Evolutionary conservation across 1,140 invertebrate species (phyloP).

Genomic region (Parasteatoda tepidariorum): DNA sequence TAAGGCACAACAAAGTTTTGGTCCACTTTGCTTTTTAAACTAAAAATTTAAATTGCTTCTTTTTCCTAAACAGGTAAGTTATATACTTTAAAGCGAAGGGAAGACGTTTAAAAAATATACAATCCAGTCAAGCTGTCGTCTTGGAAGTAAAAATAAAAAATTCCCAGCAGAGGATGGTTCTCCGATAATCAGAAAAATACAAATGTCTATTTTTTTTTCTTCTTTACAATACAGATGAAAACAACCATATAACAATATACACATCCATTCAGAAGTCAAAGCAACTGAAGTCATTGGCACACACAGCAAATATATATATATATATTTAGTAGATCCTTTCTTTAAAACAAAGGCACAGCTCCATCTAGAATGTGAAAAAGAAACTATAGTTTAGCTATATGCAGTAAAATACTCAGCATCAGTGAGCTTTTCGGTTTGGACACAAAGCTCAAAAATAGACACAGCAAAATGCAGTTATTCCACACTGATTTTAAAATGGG

Average conservation of each 20-base stretch:
- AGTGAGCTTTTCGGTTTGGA: background rate
- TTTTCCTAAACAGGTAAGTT: background rate
- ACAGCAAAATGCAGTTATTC: background rate
- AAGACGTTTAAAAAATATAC: conserved; percentile 59
- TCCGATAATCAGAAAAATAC: conserved; percentile 7
- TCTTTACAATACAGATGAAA: background rate
- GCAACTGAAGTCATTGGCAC: conserved; percentile 38
- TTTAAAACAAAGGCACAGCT: conserved; percentile 59
- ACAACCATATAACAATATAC: background rate
- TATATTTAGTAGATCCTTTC: background rate
- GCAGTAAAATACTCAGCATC: background rate
- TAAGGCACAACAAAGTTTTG: conserved; percentile 59
- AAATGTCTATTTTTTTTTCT: background rate
- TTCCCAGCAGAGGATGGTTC: conserved; percentile 42
- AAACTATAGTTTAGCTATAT: background rate
- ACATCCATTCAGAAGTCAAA: background rate
- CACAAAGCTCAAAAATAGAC: background rate
- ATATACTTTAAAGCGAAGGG: background rate
- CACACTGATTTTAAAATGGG: background rate
- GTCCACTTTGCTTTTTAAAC: conserved; percentile 53
- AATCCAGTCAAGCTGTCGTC: conserved; percentile 52
- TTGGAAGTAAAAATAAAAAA: conserved; percentile 26
- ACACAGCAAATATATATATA: background rate
- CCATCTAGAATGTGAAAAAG: conserved; percentile 36
- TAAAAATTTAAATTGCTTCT: conserved; percentile 1